Evolutionary conservation across 1,140 invertebrate species (phyloP).

Genomic region (Bradysia coprophila): DNA sequence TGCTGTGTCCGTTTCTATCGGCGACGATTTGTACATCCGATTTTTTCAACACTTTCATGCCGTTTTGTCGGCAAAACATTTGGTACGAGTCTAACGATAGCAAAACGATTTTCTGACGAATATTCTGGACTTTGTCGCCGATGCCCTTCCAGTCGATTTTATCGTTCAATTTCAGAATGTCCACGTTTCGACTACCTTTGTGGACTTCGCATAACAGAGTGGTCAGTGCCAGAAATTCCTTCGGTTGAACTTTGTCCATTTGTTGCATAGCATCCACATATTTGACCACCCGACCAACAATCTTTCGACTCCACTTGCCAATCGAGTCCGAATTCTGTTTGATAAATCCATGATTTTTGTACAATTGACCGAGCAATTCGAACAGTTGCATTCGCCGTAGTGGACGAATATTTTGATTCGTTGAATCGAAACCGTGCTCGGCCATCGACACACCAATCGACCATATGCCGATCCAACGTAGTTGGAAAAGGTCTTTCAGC

Average conservation of each 20-base stretch:
- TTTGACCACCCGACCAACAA: conserved; percentile 6
- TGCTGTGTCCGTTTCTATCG: conserved; percentile 3
- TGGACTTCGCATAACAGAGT: background rate
- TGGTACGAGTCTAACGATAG: conserved; percentile 6
- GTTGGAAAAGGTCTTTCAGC: conserved; percentile 6
- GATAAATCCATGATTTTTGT: conserved; percentile 22
- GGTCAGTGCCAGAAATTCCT: conserved; percentile 4
- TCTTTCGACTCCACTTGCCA: conserved; percentile 4
- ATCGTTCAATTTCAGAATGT: conserved; percentile 12
- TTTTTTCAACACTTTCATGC: conserved; percentile 21
- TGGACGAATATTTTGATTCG: conserved; percentile 20
- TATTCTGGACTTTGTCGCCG: conserved; percentile 14
- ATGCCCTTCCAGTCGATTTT: conserved; percentile 21
- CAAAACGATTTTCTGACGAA: conserved; percentile 10
- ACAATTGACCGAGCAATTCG: conserved; percentile 31
- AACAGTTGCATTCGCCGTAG: conserved; percentile 32
- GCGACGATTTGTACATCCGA: conserved; percentile 3
- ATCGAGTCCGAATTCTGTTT: conserved; percentile 1
- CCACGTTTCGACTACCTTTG: background rate
- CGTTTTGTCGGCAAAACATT: conserved; percentile 14
- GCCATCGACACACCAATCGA: conserved; percentile 4
- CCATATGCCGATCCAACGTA: conserved; percentile 7
- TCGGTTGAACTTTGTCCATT: conserved; percentile 4
- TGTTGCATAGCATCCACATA: background rate
- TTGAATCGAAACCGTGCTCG: conserved; percentile 17